Conservation (phyloP, 2,888 invertebrate genomes). For the Apodemia zela region DNA sequence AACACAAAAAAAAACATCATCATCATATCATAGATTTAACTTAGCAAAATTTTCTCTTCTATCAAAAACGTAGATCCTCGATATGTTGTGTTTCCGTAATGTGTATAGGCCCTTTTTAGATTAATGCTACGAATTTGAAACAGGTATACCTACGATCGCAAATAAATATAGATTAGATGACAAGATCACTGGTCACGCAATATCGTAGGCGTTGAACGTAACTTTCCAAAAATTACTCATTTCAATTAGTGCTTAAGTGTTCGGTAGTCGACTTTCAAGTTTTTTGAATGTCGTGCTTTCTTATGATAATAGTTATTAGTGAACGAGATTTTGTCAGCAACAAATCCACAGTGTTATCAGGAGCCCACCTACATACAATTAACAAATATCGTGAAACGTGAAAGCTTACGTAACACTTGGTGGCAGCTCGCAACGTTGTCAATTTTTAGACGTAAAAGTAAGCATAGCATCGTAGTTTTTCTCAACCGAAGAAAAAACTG, state of each 20-base stretch:
- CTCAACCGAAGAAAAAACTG: too few relatives aligned
- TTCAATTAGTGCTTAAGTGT: constrained; percentile 1
- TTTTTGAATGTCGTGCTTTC: neutral
- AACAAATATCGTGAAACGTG: too few relatives aligned
- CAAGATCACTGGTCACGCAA: neutral
- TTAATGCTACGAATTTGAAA: constrained; percentile 17
- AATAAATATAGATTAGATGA: constrained; percentile 13
- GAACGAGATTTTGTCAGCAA: neutral
- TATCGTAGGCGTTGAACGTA: neutral
- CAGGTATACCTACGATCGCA: constrained; percentile 26
- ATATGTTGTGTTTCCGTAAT: neutral
- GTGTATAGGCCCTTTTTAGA: neutral
- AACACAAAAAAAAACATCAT: too few relatives aligned
- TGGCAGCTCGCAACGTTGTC: too few relatives aligned
- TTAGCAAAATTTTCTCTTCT: too few relatives aligned
- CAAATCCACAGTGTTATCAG: neutral
- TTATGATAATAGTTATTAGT: neutral
- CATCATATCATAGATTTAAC: too few relatives aligned
- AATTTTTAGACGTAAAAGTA: too few relatives aligned
- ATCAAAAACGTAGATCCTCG: too few relatives aligned
- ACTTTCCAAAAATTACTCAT: constrained; percentile 14
- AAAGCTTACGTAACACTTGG: too few relatives aligned
- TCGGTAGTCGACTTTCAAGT: neutral
- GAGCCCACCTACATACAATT: too few relatives aligned
- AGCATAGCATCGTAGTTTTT: too few relatives aligned